Base-by-base conservation (phyloP, 2,797 vertebrate genomes). In the Fistularia tabacaria region DNA sequence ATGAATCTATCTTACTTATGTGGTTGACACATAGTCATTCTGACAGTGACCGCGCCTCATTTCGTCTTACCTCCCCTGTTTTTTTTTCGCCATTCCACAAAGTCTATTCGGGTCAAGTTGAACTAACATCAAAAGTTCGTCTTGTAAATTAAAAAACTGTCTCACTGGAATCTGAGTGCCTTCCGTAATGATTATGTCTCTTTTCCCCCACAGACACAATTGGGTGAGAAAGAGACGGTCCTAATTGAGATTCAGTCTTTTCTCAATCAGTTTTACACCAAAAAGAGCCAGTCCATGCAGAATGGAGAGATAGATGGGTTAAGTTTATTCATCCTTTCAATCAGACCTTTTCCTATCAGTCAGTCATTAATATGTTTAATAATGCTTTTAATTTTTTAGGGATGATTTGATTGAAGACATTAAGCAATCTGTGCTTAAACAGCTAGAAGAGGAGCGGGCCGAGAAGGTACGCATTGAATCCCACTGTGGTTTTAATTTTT, bases 171-270 rank as follows among this genome's bases (percentile, higher is more conserved):
- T n/a, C n/a, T n/a, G n/a, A 13, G 11, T 45, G 43, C 43, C 43
- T 1, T 12, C 12, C 5, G 14, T 7, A 13, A 45, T 1, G 43
- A 45, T 45, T 12, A 6, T 14, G n/a, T 38, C 43, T 25, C 25
- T 54, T 3, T 6, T 47, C 62, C n/a, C 62, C 13, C 50, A 61
- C 72, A 99, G 96, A 83, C 60, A 11, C 94, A 96, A 66, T 69
- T 98, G 59, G 85, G 59, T 67, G 93, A 97, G 70, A 85, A 94
- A 74, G 93, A 95, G 66, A 89, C 87, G 39, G 75, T 93, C 10
- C 91, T 73, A 38, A 55, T 91, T 65, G 94, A 98, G 76, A 93
- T 94, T 66, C 92, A 97, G 75, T 47, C 66, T 39, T 70, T 97
- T 59, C 74, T 91, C 59, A 93, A 94, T 46, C 85, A 86, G 57